These are phyloP conservation scores for Rhinopomastus cyanomelas DNA, from an alignment of 2,113 vertebrate species.

Conservation along the genomic window DNA sequence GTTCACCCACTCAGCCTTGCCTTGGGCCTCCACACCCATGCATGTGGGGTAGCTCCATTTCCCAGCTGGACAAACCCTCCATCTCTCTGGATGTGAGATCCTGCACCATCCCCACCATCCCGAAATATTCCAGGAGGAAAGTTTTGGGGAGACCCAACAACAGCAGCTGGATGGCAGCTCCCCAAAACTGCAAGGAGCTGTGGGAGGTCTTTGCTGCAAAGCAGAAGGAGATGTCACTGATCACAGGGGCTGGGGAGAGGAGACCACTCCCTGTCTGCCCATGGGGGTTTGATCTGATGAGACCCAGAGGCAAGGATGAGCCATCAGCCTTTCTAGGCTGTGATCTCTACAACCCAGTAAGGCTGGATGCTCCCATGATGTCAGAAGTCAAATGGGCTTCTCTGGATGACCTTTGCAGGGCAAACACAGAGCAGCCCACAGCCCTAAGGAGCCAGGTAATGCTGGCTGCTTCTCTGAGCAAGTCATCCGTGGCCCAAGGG, in stretches of 20 bases:
- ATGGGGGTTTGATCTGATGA: not conserved
- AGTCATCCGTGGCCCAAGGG: not conserved
- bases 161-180: not conserved
- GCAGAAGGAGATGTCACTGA: not conserved
- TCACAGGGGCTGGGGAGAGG: not conserved
- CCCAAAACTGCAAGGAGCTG: not conserved
- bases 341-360: not conserved
- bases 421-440: not conserved
- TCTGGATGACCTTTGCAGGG: not conserved
- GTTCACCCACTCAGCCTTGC: not conserved
- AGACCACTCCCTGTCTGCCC: fast-evolving
- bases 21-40: not conserved
- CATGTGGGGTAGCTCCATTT: fast-evolving
- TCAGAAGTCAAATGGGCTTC: not conserved
- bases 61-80: not conserved
- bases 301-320: not conserved
- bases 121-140: not conserved
- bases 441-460: not conserved
- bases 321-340: not conserved
- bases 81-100: not conserved
- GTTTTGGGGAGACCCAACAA: not conserved
- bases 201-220: not conserved
- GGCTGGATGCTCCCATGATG: not conserved
- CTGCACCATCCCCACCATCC: not conserved
- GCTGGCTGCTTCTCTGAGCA: not conserved